Conservation (phyloP, 2,888 invertebrate genomes). For the Druceiella hillmani region DNA sequence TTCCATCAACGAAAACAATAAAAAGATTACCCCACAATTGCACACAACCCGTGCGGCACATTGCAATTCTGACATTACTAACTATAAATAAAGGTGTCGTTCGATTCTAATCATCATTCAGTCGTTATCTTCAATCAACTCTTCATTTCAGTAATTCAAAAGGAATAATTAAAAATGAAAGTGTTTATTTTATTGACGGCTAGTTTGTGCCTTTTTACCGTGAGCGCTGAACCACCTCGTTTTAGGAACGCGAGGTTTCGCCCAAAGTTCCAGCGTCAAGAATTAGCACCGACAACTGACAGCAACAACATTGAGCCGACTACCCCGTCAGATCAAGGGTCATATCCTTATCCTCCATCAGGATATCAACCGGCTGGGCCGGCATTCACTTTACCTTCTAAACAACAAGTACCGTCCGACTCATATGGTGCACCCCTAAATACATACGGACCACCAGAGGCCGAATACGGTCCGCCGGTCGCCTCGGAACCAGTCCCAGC, state of each 20-base stretch:
- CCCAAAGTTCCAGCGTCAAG: slow-evolving; percentile 32
- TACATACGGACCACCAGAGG: slow-evolving; percentile 36
- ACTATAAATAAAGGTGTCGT: too few relatives aligned
- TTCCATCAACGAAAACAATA: too few relatives aligned
- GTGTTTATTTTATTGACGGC: too few relatives aligned
- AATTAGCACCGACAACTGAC: slow-evolving; percentile 19
- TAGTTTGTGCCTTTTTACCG: too few relatives aligned
- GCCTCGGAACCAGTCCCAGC: slow-evolving; percentile 24
- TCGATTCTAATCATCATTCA: too few relatives aligned
- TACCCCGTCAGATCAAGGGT: slow-evolving; percentile 27
- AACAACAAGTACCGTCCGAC: slow-evolving; percentile 37
- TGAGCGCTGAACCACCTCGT: slow-evolving; percentile 36
- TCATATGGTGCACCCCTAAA: slow-evolving; percentile 42
- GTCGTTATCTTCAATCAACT: too few relatives aligned
- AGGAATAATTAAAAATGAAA: too few relatives aligned
- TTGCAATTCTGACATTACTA: too few relatives aligned
- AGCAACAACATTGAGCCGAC: slow-evolving; percentile 28
- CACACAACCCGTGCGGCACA: too few relatives aligned
- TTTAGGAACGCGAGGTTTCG: slow-evolving; percentile 32
- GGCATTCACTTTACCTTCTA: slow-evolving; percentile 38
- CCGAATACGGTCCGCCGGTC: slow-evolving; percentile 36
- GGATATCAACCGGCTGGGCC: slow-evolving; percentile 35
- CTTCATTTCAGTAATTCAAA: too few relatives aligned
- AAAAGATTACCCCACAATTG: too few relatives aligned
- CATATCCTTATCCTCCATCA: slow-evolving; percentile 37